A percentile compares a stretch with the other conserved stretches of the same genome.
These are phyloP conservation scores for Palythoa grandiflora DNA, from an alignment of 92 coral and sea anemone species.

Conservation along the genomic window DNA sequence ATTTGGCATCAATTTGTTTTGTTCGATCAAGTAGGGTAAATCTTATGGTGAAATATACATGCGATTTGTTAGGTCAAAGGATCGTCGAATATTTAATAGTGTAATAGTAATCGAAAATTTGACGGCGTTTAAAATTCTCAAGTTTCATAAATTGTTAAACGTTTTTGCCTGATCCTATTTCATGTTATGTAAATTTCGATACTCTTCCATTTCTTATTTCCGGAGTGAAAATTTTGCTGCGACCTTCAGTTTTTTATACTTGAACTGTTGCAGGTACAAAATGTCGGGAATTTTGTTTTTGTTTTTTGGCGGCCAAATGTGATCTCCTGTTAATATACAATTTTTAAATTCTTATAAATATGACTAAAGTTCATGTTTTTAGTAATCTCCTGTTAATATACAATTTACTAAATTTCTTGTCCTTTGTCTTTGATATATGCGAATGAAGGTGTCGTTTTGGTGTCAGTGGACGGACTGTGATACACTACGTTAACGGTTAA, in stretches of 20 bases:
- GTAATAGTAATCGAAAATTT: background rate
- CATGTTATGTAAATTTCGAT: background rate
- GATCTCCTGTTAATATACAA: no score
- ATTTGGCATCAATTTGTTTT: slow-evolving; percentile 23
- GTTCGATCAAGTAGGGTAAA: slow-evolving; percentile 17
- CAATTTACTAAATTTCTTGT: no score
- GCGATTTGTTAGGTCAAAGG: background rate
- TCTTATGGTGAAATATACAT: background rate
- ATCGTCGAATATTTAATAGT: background rate
- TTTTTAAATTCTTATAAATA: no score
- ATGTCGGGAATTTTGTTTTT: no score
- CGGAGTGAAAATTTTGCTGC: background rate
- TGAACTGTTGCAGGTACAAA: background rate
- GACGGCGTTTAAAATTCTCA: background rate
- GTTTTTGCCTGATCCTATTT: background rate
- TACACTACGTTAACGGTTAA: background rate
- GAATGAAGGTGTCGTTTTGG: background rate
- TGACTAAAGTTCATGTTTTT: no score
- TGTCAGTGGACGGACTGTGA: background rate
- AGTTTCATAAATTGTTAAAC: background rate
- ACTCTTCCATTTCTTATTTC: background rate
- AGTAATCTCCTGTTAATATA: no score
- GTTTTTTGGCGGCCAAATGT: no score
- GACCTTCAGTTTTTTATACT: background rate
- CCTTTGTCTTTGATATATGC: background rate